Percentiles rank a stretch among this genome's conserved stretches.
phyloP scores from a whole-genome alignment of 2,113 vertebrate genomes.

The Nerophis ophidion region DNA sequence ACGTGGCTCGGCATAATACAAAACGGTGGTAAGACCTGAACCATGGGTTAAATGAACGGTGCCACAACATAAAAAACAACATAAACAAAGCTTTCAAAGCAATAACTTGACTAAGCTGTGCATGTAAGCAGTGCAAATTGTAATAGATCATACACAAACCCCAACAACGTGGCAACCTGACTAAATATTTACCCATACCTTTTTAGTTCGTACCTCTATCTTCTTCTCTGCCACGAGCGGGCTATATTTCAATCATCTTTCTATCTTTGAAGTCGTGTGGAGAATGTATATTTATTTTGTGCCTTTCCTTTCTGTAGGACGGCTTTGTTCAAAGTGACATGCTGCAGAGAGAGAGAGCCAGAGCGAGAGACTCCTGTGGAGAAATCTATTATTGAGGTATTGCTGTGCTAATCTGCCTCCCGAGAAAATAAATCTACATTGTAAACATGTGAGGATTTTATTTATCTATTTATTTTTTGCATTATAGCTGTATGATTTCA shows the following conservation, averaged over 20 bases:
- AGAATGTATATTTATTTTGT: constrained; percentile 1
- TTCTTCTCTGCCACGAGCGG: neutral
- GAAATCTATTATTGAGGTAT: constrained; percentile 21
- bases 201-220: neutral
- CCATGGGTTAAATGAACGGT: no score
- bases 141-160: no score
- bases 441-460: constrained; percentile 4
- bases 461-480: no score
- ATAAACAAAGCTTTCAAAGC: no score
- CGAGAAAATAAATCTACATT: constrained; percentile 20
- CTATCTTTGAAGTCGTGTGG: neutral
- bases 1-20: no score
- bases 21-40: no score
- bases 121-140: no score
- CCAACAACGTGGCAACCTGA: no score
- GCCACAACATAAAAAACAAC: no score
- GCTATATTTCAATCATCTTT: constrained; percentile 3
- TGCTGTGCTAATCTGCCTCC: constrained; percentile 17
- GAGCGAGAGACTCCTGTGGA: constrained; percentile 7
- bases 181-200: no score
- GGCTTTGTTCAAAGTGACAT: constrained; percentile 37
- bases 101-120: no score
- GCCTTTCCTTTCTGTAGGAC: constrained; percentile 15
- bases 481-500: no score
- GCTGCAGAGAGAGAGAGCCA: constrained; percentile 11